Evolutionary conservation across 1,140 invertebrate species (phyloP), one percentile per base, ranked within the genome.

Genomic region (Catajapyx aquilonaris): DNA sequence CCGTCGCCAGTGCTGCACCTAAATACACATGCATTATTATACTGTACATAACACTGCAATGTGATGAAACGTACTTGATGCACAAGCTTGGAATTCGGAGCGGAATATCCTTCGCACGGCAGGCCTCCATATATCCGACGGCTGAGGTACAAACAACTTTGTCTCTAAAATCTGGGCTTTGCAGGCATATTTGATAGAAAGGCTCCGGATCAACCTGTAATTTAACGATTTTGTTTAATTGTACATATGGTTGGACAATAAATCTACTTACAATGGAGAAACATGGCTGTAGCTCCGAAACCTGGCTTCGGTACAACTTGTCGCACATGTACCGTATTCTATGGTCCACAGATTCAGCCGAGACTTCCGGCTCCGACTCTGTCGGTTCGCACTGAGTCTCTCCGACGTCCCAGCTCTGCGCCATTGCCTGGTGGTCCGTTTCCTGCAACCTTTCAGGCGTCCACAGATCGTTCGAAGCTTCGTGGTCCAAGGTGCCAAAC

Each of bases 401-500:
- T 28, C 13, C 28, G 11, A 18, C 10, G 25, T 34, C 37, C 33
- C 36, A 13, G 25, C 10, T 16, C 38, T 32, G 22, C 15, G 20
- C 2, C 11, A 18, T 18, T 17, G 17, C 20, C 20, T 19, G 16
- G 20, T 39, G 9, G 37, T 11, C n/a, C 20, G 23, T 17, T 33
- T 33, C 18, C n/a, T 15, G 13, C 20, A 16, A 9, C n/a, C 66
- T 64, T 37, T 65, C 57, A 1, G 79, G 71, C 17, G 67, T 62
- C 4, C 69, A 65, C 4, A 71, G 62, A 50, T 94, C 88, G 49
- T 85, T 83, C 38, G 59, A 71, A 2, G 69, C 69, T 50, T 94
- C 88, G 49, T 90, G 81, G 56, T 87, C 81, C 60, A 86, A 78
- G 0, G 78, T 85, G 2, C 87, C 88, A 20, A 90, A 61, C 0